Percentiles rank a stretch among this genome's conserved stretches.
Evolutionary conservation across 2,797 vertebrate species (phyloP).

Genomic region (Etheostoma perlongum): DNA sequence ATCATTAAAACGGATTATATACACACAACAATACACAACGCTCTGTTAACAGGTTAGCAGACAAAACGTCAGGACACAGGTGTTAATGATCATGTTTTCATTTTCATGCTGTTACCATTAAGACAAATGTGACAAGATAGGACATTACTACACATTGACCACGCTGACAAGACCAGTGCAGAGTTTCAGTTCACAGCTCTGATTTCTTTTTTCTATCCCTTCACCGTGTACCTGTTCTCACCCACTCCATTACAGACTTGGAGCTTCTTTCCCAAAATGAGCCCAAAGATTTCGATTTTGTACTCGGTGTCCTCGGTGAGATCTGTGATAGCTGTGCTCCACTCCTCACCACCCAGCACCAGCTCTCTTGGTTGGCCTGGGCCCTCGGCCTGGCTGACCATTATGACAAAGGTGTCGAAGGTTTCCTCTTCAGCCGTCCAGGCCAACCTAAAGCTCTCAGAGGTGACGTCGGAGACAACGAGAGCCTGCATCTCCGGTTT

Average conservation of each 20-base stretch:
- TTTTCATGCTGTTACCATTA: slow-evolving; percentile 64
- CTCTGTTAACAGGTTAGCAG: slow-evolving; percentile 56
- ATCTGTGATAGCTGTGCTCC: slow-evolving; percentile 85
- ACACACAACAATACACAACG: not conserved
- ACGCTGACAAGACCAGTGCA: slow-evolving; percentile 32
- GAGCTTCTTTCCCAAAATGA: slow-evolving; percentile 89
- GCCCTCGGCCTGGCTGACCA: slow-evolving; percentile 86
- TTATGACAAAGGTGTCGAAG: slow-evolving; percentile 94
- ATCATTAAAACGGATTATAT: not conserved
- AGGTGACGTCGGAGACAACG: slow-evolving; percentile 87
- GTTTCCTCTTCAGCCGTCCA: slow-evolving; percentile 92
- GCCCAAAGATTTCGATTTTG: slow-evolving; percentile 91
- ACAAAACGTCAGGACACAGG: slow-evolving; percentile 43
- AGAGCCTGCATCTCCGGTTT: slow-evolving; percentile 94
- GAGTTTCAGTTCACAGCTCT: slow-evolving; percentile 19
- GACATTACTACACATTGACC: slow-evolving; percentile 37
- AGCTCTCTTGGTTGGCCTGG: slow-evolving; percentile 86
- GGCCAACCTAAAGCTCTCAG: slow-evolving; percentile 90
- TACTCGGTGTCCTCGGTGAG: slow-evolving; percentile 92
- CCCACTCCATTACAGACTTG: slow-evolving; percentile 87
- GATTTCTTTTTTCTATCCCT: not conserved
- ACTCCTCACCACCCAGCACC: slow-evolving; percentile 87
- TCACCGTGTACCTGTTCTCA: slow-evolving; percentile 92
- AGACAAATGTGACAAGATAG: slow-evolving; percentile 16
- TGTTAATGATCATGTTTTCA: slow-evolving; percentile 35